Evolutionary conservation across 92 coral and sea anemone species (phyloP).

Genomic region (Desmophyllum pertusum): DNA sequence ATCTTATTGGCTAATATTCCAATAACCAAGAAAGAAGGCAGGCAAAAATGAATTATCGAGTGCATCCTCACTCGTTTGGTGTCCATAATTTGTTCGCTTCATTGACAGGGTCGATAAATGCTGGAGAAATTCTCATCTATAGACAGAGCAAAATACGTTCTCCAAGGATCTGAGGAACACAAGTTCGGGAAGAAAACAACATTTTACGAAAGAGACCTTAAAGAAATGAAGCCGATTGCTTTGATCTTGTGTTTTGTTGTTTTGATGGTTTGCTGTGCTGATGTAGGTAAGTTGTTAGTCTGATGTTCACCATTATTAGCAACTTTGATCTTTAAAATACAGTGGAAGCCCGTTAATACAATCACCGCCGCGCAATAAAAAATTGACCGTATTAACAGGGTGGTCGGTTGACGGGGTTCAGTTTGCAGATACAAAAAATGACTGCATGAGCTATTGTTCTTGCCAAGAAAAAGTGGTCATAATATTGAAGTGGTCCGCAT

Average conservation of each 20-base stretch:
- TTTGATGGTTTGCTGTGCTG: neutral
- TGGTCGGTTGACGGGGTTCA: too few species aligned
- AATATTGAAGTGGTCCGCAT: too few species aligned
- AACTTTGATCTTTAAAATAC: too few species aligned
- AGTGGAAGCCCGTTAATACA: too few species aligned
- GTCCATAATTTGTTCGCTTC: neutral
- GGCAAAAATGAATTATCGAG: neutral
- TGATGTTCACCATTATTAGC: neutral
- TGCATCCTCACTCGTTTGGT: neutral
- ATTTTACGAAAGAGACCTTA: neutral
- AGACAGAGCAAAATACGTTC: neutral
- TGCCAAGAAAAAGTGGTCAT: too few species aligned
- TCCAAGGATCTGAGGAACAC: neutral
- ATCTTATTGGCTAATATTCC: slow-evolving; percentile 6
- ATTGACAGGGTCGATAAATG: neutral
- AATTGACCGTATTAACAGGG: too few species aligned
- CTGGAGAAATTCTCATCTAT: neutral
- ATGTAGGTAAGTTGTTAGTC: neutral
- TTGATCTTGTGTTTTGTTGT: neutral
- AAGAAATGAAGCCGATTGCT: neutral
- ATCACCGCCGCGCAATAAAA: too few species aligned
- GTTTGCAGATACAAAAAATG: too few species aligned
- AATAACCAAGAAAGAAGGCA: slow-evolving; percentile 11
- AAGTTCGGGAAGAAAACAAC: neutral
- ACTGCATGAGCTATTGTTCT: too few species aligned